Percentiles rank a stretch among this genome's conserved stretches.
phyloP scores from a whole-genome alignment of 2,113 vertebrate genomes.

The Otocyon megalotis region DNA sequence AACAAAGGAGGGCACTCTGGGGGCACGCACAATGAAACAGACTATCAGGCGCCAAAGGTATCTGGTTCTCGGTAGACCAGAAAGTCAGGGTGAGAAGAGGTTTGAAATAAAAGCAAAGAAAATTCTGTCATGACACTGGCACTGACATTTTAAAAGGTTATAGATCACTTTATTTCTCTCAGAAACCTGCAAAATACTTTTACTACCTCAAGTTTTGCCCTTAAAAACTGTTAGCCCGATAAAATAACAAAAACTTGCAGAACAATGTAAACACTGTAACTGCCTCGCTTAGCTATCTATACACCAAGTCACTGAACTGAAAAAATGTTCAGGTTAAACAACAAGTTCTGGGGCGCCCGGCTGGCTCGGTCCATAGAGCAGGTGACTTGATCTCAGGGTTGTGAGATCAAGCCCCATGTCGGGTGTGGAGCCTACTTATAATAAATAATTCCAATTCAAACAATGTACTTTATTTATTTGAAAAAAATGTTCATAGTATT shows the following conservation, averaged over 20 bases:
- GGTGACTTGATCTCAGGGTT: not conserved
- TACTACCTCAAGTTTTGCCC: not conserved
- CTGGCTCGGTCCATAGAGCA: not conserved
- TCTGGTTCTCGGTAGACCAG: not conserved
- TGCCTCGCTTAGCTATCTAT: not conserved
- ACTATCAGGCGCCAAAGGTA: not conserved
- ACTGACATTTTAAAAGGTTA: constrained; percentile 11
- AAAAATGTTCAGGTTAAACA: not conserved
- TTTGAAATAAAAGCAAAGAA: constrained; percentile 34
- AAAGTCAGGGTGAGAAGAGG: not conserved
- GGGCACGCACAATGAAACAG: not conserved
- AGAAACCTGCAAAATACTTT: constrained; percentile 1
- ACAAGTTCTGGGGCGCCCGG: not conserved
- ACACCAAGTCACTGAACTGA: not conserved
- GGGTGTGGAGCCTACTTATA: not conserved
- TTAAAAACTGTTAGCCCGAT: not conserved
- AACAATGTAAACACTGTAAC: not conserved
- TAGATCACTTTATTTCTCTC: not conserved
- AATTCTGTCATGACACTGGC: not conserved
- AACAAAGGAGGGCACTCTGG: not conserved
- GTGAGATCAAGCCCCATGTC: not conserved
- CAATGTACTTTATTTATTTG: not conserved
- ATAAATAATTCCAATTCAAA: not conserved
- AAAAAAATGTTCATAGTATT: not conserved
- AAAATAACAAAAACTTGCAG: not conserved